A percentile compares a stretch with the other conserved stretches of the same genome.
phyloP scores from a whole-genome alignment of 2,888 invertebrate genomes.

The Crioceris asparagi region DNA sequence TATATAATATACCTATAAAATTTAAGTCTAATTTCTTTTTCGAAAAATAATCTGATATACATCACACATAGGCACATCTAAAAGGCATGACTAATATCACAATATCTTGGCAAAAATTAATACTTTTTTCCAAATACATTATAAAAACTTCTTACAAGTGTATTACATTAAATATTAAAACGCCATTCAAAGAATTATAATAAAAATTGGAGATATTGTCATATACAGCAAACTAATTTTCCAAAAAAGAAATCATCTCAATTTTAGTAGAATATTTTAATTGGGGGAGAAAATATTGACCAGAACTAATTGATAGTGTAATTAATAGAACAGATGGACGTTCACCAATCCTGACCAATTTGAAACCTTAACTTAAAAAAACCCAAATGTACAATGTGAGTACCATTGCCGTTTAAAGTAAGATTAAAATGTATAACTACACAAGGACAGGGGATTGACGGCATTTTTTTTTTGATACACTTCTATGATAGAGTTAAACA shows the following conservation, averaged over 20 bases:
- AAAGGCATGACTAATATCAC: no score
- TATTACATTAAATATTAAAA: no score
- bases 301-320: not conserved
- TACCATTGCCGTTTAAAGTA: slow-evolving; percentile 1
- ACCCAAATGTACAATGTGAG: not conserved
- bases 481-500: no score
- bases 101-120: not conserved
- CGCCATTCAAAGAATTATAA: no score
- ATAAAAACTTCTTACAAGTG: no score
- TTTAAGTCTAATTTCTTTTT: slow-evolving; percentile 10
- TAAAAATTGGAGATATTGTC: no score
- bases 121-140: no score
- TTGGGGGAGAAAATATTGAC: no score
- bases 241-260: slow-evolving; percentile 1
- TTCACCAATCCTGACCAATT: not conserved
- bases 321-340: no score
- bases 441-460: slow-evolving; percentile 14
- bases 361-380: not conserved
- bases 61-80: no score
- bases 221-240: not conserved
- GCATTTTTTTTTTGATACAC: slow-evolving; percentile 5
- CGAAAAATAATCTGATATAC: slow-evolving; percentile 1
- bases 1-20: no score
- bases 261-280: not conserved
- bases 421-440: slow-evolving; percentile 6